Conservation (phyloP, 2,888 invertebrate genomes). For the Argyra leucocephala region DNA sequence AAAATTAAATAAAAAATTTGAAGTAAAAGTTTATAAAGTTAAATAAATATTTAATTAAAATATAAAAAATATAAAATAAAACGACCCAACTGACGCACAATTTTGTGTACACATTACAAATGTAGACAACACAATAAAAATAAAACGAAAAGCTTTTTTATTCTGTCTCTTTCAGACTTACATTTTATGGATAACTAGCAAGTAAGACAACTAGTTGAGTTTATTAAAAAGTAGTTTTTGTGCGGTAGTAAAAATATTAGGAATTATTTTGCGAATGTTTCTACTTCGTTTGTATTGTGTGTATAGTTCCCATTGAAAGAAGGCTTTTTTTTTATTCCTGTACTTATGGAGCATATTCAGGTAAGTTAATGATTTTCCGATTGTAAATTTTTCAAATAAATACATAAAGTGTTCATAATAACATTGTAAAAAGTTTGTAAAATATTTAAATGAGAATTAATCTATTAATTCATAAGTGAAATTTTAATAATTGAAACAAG, state of each 20-base stretch:
- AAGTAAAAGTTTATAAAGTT: no score
- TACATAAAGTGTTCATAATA: neutral
- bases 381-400: neutral
- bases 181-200: neutral
- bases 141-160: neutral
- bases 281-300: neutral
- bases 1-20: no score
- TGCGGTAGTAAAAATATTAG: neutral
- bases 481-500: no score
- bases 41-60: no score
- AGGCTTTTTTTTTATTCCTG: neutral
- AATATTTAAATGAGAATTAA: neutral
- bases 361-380: conserved; percentile 17
- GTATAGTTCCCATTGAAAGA: neutral
- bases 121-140: neutral
- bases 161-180: neutral
- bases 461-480: neutral
- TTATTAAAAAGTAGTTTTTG: neutral
- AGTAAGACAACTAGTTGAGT: neutral
- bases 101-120: neutral
- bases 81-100: neutral
- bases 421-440: neutral
- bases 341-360: conserved; percentile 21
- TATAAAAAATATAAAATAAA: no score
- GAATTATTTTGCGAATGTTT: neutral